Base-by-base conservation (phyloP, 2,797 vertebrate species). In the Prunella strophiata region DNA sequence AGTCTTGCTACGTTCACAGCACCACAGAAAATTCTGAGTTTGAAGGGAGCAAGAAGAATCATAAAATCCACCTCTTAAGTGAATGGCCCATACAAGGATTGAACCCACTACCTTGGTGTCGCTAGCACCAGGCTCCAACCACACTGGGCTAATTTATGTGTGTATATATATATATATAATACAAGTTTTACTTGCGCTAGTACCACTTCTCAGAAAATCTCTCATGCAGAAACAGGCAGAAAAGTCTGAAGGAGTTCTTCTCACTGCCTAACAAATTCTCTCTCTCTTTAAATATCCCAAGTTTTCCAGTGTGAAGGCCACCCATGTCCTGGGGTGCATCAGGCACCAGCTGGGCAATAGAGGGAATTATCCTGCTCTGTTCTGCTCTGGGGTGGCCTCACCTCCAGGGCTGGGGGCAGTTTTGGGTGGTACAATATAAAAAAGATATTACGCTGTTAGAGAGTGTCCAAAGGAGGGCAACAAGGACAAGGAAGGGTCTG, bases 261-360 rank as follows among this genome's bases (percentile, higher is more conserved):
- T 82, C 5, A 23, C 29, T 34, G 26, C 8, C 43, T 55, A 36
- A 67, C 1, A 75, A 65, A 48, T 32, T 18, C 2, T 22, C 26
- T 50, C 29, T 70, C 12, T 67, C 26, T 59, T 55, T 47, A 73
- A 47, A 34, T 54, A 52, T 13, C 17, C 9, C 23, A 34, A 5
- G 11, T 72, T 89, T 27, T 71, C 32, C 0, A 0, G 5, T 74
- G 8, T 18, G 48, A 59, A 17, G 12, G 8, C 19, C n/a, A n/a
- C 1, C 4, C 1, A 36, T 45, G 12, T 45, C n/a, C n/a, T 25
- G 23, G 7, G 16, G 9, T 0, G 7, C 7, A 45, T 26, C 52
- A 73, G 67, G n/a, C 17, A 0, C 22, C 51, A 51, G 19, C 11
- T 0, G 0, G 13, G 16, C 16, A 14, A 51, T 13, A 23, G 4